These are phyloP conservation scores for Mactromeris polynyma DNA, from an alignment of 2,888 invertebrate genomes.

Conservation along the genomic window DNA sequence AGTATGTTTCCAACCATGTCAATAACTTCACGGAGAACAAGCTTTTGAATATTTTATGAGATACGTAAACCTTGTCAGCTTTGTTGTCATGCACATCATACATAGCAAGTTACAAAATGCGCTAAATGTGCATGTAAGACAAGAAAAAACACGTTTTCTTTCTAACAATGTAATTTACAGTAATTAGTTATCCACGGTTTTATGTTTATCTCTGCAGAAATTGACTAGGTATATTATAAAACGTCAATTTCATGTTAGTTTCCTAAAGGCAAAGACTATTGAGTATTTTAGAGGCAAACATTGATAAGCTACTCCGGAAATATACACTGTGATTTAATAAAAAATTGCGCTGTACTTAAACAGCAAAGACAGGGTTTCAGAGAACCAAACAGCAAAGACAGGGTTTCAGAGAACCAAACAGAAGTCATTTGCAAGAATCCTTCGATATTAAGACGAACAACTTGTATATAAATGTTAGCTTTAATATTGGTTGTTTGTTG, in stretches of 20 bases:
- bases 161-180: neutral
- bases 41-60: neutral
- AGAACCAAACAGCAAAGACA: no score
- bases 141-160: neutral
- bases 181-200: neutral
- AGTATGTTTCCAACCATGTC: neutral
- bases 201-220: neutral
- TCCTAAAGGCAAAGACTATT: neutral
- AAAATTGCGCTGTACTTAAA: no score
- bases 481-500: no score
- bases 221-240: neutral
- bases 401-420: no score
- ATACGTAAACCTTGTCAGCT: neutral
- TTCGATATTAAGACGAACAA: no score
- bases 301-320: neutral
- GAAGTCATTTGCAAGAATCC: no score
- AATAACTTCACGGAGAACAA: neutral
- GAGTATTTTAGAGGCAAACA: neutral
- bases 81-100: neutral
- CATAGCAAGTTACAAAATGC: neutral
- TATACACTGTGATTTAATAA: no score
- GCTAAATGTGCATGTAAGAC: neutral
- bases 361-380: no score
- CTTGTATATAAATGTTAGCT: no score
- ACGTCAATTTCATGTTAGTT: neutral